phyloP scores from a whole-genome alignment of 2,113 vertebrate genomes.

The Merops nubicus region DNA sequence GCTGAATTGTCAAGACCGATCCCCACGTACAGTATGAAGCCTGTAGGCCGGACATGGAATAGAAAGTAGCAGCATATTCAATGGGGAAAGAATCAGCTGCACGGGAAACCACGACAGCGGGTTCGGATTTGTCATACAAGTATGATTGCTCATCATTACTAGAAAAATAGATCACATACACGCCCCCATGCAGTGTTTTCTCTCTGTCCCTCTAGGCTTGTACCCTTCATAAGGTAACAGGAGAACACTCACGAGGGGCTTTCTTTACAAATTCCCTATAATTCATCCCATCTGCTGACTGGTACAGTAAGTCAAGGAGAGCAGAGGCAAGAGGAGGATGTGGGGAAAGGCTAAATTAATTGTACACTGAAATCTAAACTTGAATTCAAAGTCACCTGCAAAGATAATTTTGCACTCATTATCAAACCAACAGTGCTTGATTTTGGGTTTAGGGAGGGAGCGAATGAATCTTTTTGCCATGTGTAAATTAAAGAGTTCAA shows the following conservation, averaged over 20 bases:
- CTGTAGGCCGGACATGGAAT: conserved; percentile 23
- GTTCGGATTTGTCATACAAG: conserved; percentile 36
- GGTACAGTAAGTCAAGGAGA: not conserved
- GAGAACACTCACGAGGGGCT: not conserved
- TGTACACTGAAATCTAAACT: not conserved
- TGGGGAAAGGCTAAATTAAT: not conserved
- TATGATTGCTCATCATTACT: conserved; percentile 17
- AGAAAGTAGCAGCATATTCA: conserved; percentile 66
- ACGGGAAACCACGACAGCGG: not conserved
- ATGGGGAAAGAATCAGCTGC: conserved; percentile 44
- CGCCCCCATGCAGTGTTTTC: not conserved
- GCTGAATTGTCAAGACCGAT: conserved; percentile 50
- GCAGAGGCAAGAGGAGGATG: not conserved
- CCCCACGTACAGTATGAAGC: conserved; percentile 55
- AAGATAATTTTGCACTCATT: not conserved
- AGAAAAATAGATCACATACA: conserved; percentile 52
- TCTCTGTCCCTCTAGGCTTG: conserved; percentile 53
- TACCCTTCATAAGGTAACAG: conserved; percentile 66
- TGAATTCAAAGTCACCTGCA: not conserved
- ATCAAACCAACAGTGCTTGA: not conserved
- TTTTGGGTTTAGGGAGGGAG: not conserved
- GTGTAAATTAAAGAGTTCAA: conserved; percentile 14
- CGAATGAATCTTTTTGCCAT: not conserved
- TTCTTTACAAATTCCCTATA: conserved; percentile 11
- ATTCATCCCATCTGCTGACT: not conserved